Conservation (phyloP, 37 sponge, comb jelly and placozoan species). For the Cliona cf. orientalis region DNA sequence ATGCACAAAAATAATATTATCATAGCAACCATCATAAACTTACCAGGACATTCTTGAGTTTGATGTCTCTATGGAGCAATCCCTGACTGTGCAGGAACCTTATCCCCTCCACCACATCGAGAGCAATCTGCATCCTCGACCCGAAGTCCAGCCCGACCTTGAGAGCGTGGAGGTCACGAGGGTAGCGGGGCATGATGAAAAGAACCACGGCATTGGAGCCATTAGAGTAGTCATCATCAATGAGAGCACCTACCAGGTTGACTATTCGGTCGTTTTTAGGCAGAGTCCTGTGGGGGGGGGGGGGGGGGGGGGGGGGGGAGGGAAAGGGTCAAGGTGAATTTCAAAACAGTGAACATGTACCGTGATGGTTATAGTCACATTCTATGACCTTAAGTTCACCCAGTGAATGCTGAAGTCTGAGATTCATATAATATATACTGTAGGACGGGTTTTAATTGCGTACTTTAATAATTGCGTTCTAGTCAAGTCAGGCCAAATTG, state of each 20-base stretch:
- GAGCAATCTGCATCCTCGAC: slow-evolving; percentile 84
- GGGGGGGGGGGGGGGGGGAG: too few species aligned
- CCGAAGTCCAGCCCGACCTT: slow-evolving; percentile 86
- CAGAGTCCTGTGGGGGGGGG: slow-evolving; percentile 69
- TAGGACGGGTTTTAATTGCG: too few species aligned
- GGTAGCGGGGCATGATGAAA: slow-evolving; percentile 94
- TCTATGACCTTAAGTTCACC: too few species aligned
- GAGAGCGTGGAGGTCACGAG: slow-evolving; percentile 91
- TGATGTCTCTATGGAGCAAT: slow-evolving; percentile 96
- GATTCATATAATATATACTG: too few species aligned
- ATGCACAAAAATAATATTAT: too few species aligned
- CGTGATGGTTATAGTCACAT: too few species aligned
- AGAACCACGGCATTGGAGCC: slow-evolving; percentile 82
- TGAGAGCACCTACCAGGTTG: slow-evolving; percentile 87
- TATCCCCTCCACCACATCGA: slow-evolving; percentile 94
- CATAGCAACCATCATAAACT: too few species aligned
- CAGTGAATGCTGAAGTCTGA: too few species aligned
- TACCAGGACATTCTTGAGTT: slow-evolving; percentile 98
- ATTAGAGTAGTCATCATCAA: slow-evolving; percentile 82
- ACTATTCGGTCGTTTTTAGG: slow-evolving; percentile 91
- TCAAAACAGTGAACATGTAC: too few species aligned
- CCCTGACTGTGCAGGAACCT: slow-evolving; percentile 97
- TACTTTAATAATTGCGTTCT: too few species aligned
- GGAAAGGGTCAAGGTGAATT: too few species aligned
- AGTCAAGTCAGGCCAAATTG: too few species aligned